These are phyloP conservation scores for Eupithecia inturbata DNA, from an alignment of 2,888 invertebrate genomes.

Conservation along the genomic window DNA sequence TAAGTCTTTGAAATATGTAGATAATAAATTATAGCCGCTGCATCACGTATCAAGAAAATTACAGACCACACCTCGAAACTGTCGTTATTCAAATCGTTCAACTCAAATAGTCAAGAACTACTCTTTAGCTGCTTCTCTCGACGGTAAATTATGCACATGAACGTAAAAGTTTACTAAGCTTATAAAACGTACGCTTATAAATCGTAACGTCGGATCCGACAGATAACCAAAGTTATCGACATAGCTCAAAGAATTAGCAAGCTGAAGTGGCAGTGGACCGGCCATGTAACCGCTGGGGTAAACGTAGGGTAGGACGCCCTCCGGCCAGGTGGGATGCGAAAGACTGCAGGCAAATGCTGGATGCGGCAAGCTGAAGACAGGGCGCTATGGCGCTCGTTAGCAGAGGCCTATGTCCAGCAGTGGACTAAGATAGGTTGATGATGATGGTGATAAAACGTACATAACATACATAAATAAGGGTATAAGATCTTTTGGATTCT, in stretches of 20 bases:
- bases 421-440: too few relatives aligned
- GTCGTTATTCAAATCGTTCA: slow-evolving; percentile 11
- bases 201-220: too few relatives aligned
- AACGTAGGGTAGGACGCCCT: too few relatives aligned
- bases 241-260: too few relatives aligned
- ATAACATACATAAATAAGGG: background rate
- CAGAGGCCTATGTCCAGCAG: too few relatives aligned
- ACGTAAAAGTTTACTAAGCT: background rate
- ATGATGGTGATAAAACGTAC: background rate
- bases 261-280: too few relatives aligned
- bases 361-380: too few relatives aligned
- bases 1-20: background rate
- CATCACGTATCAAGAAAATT: background rate
- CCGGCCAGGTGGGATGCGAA: too few relatives aligned
- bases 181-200: background rate
- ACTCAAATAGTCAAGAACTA: background rate
- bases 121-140: background rate
- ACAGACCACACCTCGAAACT: slow-evolving; percentile 9
- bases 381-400: too few relatives aligned
- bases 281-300: too few relatives aligned
- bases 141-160: background rate
- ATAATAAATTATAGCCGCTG: background rate
- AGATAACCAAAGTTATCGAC: too few relatives aligned
- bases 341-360: too few relatives aligned
- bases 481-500: background rate